A percentile compares a stretch with the other conserved stretches of the same genome.
Conservation (phyloP, 2,888 invertebrate genomes). For the Polydrusus tereticollis region DNA sequence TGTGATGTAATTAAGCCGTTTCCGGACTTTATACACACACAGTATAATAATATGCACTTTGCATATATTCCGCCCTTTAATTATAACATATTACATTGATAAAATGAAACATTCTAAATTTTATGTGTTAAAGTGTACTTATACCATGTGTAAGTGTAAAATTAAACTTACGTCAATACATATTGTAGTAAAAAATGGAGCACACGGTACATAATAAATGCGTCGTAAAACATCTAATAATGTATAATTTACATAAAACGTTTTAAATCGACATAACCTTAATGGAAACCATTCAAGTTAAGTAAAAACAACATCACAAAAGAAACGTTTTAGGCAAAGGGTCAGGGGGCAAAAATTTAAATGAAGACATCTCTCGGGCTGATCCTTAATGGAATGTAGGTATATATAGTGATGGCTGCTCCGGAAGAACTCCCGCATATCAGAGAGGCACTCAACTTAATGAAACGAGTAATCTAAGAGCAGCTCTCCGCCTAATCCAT, state of each 20-base stretch:
- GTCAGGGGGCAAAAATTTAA: conserved; percentile 55
- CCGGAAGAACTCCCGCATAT: conserved; percentile 64
- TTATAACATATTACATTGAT: no score
- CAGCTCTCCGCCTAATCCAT: conserved; percentile 66
- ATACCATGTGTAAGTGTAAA: no score
- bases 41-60: no score
- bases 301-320: conserved; percentile 45
- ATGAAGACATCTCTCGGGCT: conserved; percentile 63
- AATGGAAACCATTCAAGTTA: conserved; percentile 45
- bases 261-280: conserved; percentile 18
- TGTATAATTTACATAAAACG: conserved; percentile 11
- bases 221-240: background rate
- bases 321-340: conserved; percentile 46
- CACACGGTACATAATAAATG: background rate
- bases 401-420: conserved; percentile 53
- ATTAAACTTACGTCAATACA: no score
- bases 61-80: no score
- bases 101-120: no score
- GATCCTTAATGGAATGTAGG: conserved; percentile 64
- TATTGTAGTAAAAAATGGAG: no score
- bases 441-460: conserved; percentile 71
- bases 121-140: no score
- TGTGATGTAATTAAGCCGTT: no score
- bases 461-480: conserved; percentile 71
- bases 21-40: no score